Evolutionary conservation across 1,140 invertebrate genomes (phyloP), one percentile per base, ranked within the genome.

Genomic region (Lasioglossum baleicum): DNA sequence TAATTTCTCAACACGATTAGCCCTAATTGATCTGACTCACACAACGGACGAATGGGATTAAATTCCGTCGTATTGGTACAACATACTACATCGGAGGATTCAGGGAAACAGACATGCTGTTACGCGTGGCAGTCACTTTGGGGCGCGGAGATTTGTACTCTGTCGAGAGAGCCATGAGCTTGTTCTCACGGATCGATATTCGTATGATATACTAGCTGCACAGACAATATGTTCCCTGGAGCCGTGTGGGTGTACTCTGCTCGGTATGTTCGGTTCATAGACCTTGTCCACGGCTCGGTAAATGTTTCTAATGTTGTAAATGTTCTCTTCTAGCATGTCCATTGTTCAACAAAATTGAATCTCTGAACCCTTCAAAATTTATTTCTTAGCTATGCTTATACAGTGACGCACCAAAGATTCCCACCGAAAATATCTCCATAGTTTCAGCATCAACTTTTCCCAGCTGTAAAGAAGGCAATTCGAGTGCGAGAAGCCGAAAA

Each of bases 151-250:
- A 78, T 84, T 84, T 64, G 78, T 84, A 81, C 67, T 76, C 83
- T 53, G 73, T 65, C 58, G 58, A 22, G 73, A 65, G 69, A 48
- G 35, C 68, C 72, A 84, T 66, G 72, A 64, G 66, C 31, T 71
- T 58, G 75, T 60, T 75, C 71, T 84, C 67, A 72, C 61, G 83
- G 82, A 85, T 85, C 83, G 78, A 85, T 85, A 78, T 61, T 73
- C 83, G 76, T 73, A 80, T 80, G 71, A 80, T 80, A 69, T 80
- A 84, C 68, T 68, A 42, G 40, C 65, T 31, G 15, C 74, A 68
- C 67, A 70, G 80, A 84, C 83, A 84, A 85, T 84, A 44, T 67
- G 77, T 75, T 73, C 40, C 22, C 65, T 69, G 72, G 17, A 75
- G 72, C 44, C 63, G 66, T 56, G 40, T 75, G 72, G 72, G 65